Base-by-base conservation (phyloP, 2,888 invertebrate genomes). In the Phlogophora meticulosa region DNA sequence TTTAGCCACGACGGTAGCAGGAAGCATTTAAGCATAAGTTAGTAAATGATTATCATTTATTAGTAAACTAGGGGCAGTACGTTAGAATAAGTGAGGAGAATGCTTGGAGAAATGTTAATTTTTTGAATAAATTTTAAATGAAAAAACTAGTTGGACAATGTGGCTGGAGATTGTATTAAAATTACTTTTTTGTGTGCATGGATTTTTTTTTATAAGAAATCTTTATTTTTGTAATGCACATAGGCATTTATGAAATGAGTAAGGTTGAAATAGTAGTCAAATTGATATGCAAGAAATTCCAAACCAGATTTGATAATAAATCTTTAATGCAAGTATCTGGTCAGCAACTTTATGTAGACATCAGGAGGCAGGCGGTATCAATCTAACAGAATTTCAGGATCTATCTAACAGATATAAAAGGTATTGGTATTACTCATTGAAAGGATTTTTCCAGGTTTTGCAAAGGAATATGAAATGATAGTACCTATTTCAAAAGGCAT, bases 21-120 rank as follows among this genome's bases (percentile, higher is more conserved):
- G 92, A 91, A 93, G 87, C 90, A 92, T 92, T 94, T 92, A 90
- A 91, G 90, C 91, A 89, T 90, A 88, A 91, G 82, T 93, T 91
- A 91, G 88, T 86, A 81, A 89, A 85, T 91, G 90, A 94, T 94
- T 93, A 93, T 93, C 93, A 94, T 94, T 93, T 93, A 94, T 93
- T 88, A 93, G 84, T 80, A 65, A 81, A 85, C 78, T 83, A 80
- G 55, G 52, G 57, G 46, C 80, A 78, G 85, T 83, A 82, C 80
- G 45, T 58, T 66, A 56, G 61, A 53, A 63, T 78, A 72, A 72
- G 63, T 61, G 57, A 58, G 20, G 36, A 52, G 55, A 64, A 72
- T 42, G 67, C 45, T 40, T 24, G 45, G 46, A 53, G 69, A 76
- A 68, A 73, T 73, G 72, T n/a, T 60, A 88, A 89, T 90, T 89